Percentiles rank a stretch among this genome's conserved stretches.
Evolutionary conservation across 2,113 vertebrate species (phyloP).

Genomic region (Oceanites oceanicus): DNA sequence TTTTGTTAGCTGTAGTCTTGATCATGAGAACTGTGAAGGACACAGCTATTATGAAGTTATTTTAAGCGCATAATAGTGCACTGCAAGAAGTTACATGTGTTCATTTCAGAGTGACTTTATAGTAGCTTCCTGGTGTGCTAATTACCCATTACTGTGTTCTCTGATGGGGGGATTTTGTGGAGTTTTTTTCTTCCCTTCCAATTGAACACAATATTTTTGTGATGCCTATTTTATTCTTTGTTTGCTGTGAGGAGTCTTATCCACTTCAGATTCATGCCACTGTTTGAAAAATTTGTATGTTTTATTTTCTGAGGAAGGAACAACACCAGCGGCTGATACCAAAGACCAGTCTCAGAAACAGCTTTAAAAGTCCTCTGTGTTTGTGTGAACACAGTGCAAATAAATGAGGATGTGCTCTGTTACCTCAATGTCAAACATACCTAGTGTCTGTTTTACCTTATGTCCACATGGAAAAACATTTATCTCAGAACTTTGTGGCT

Average conservation of each 20-base stretch:
- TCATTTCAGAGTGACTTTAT: background rate
- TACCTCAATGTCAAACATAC: background rate
- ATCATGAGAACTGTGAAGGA: background rate
- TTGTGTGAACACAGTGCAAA: background rate
- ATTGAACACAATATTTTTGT: background rate
- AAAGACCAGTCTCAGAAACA: background rate
- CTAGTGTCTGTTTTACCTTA: background rate
- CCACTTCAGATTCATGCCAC: background rate
- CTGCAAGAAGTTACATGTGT: background rate
- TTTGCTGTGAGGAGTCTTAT: background rate
- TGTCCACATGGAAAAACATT: background rate
- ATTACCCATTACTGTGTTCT: background rate
- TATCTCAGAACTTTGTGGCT: background rate
- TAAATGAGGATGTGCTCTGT: background rate
- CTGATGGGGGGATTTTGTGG: background rate
- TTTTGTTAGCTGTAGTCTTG: background rate
- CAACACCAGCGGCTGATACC: background rate
- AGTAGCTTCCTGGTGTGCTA: background rate
- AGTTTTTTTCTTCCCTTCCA: background rate
- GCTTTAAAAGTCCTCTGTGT: background rate
- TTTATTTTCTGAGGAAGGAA: background rate
- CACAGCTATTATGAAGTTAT: background rate
- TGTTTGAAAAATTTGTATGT: background rate
- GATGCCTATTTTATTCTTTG: background rate
- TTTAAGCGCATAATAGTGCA: background rate